Conservation (phyloP, 2,113 vertebrate genomes). For the Chauna torquata region DNA sequence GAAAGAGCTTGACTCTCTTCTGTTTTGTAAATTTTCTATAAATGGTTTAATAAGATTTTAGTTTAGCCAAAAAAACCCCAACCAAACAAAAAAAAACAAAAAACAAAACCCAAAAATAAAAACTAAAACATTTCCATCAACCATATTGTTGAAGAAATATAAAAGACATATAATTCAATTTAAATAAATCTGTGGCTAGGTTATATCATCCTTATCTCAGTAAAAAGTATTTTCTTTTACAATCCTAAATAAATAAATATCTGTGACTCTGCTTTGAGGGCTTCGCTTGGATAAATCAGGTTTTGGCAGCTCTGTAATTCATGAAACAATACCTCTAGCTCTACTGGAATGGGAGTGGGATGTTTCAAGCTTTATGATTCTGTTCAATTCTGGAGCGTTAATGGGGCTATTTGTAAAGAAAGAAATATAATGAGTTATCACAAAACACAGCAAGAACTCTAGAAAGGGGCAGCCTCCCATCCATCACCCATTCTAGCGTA, state of each 20-base stretch:
- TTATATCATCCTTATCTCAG: slow-evolving; percentile 62
- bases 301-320: slow-evolving; percentile 75
- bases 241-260: slow-evolving; percentile 51
- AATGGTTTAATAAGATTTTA: slow-evolving; percentile 81
- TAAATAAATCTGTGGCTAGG: slow-evolving; percentile 70
- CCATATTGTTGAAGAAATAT: slow-evolving; percentile 55
- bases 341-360: slow-evolving; percentile 59
- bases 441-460: slow-evolving; percentile 80
- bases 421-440: slow-evolving; percentile 86
- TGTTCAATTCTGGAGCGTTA: slow-evolving; percentile 74
- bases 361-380: slow-evolving; percentile 77
- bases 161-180: slow-evolving; percentile 72
- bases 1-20: slow-evolving; percentile 70
- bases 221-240: slow-evolving; percentile 55
- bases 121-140: slow-evolving; percentile 67
- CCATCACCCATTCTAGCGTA: slow-evolving; percentile 77
- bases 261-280: slow-evolving; percentile 49
- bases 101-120: slow-evolving; percentile 1
- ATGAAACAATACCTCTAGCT: slow-evolving; percentile 64
- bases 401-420: slow-evolving; percentile 84
- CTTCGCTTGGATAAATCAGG: slow-evolving; percentile 67
- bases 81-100: background rate
- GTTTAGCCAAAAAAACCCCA: slow-evolving; percentile 68
- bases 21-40: slow-evolving; percentile 79
- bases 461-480: slow-evolving; percentile 75